Base-by-base conservation (phyloP, 2,888 invertebrate species). In the Plemyria rubiginata region DNA sequence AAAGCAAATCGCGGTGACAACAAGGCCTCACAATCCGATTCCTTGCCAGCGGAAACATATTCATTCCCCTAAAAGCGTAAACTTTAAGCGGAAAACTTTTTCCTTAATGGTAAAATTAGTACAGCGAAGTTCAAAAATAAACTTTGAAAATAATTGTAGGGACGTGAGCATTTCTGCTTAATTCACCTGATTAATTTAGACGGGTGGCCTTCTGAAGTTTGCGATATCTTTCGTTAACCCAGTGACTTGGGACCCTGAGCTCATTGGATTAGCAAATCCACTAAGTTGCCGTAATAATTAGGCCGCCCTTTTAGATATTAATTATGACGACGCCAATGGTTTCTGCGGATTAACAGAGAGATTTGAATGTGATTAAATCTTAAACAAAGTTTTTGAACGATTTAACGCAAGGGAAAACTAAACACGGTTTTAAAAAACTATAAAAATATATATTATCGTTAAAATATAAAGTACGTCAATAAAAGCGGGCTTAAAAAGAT, bases 151-250 rank as follows among this genome's bases (percentile, higher is more conserved):
- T 54, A 60, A 54, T 60, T 51, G 38, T 46, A 54, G 16, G 55
- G 54, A 60, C 54, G 51, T 52, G 51, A 46, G 51, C 46, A 56
- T 52, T 53, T 36, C 55, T 22, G 36, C 15, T 60, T 67, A 75
- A 77, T 76, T 76, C 74, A 74, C 70, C 75, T 79, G 76, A 82
- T 81, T 81, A 79, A 82, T 80, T 80, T 76, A 77, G 75, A 78
- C 73, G 77, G 71, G 62, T 70, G 73, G 77, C 73, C 70, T 73
- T 72, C 70, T 74, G 60, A 62, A 64, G 69, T 72, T 72, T 40
- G 62, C 46, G 62, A 68, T 67, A 70, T 70, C 63, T 70, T 62
- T 63, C 65, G 59, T 62, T 67, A 64, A 62, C 63, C 52, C 67
- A 66, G 55, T 68, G 63, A 70, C 60, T 67, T 53, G 58, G 65